Evolutionary conservation across 2,797 vertebrate species (phyloP), one percentile per base, ranked within the genome.

Genomic region (Gephyroberyx darwinii): DNA sequence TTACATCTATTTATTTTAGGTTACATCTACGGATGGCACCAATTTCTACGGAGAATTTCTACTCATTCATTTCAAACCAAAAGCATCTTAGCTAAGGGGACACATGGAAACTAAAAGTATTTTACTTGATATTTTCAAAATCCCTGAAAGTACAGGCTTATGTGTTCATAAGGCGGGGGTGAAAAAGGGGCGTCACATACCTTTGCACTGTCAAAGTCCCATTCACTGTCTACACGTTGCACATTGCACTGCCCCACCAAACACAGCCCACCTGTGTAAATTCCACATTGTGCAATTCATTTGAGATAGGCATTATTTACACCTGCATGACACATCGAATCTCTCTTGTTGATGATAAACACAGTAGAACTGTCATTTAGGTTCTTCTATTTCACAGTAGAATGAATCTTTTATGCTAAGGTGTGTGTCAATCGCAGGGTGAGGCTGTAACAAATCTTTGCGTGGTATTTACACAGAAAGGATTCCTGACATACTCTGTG

Each of bases 401-500:
- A 4, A 45, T 48, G 14, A 13, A 0, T 17, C 31, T 20, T 19
- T 54, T 14, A 16, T 58, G 56, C 0, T 19, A 35, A 71, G 41
- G 1, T 1, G 4, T 35, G 30, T 53, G 50, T 63, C 57, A 50
- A 1, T 50, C 33, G 53, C 33, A 59, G 71, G 90, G 88, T 52
- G 86, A 60, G 82, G 37, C 66, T 31, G 65, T 51, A 58, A 16
- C 56, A 3, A 45, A 73, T 65, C 31, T 1, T 31, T 37, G 1
- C 1, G 0, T 0, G 4, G 54, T 80, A 71, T 83, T 78, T 55
- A 70, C 72, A 69, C 71, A 71, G 56, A 0, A 0, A 53, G 48
- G 45, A 48, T 85, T 84, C 80, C 77, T n/a, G 5, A 17, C 78
- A 88, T 89, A 78, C 31, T 83, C 17, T 31, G 68, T 3, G 14